A percentile compares a stretch with the other conserved stretches of the same genome.
These are phyloP conservation scores for Chrysolophus pictus DNA, from an alignment of 2,797 vertebrate species.

Conservation along the genomic window DNA sequence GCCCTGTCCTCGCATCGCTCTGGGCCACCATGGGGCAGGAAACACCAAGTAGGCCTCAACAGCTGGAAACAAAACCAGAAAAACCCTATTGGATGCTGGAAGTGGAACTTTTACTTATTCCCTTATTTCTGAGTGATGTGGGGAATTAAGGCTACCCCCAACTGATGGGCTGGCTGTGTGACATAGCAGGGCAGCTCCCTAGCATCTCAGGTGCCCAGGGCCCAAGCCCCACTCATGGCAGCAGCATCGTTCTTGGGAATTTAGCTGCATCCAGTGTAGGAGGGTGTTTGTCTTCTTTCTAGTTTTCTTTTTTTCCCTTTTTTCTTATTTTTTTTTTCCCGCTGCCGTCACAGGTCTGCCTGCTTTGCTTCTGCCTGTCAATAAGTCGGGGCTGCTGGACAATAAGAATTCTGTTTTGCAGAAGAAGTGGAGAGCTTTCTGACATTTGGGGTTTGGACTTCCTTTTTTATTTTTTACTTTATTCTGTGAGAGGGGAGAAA, in stretches of 20 bases:
- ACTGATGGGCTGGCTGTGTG: not conserved
- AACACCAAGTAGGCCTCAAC: not conserved
- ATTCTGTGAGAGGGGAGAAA: not conserved
- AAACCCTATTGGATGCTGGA: not conserved
- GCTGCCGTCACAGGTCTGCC: slow-evolving; percentile 34
- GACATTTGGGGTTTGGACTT: slow-evolving; percentile 40
- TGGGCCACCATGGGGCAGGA: not conserved
- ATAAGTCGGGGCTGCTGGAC: not conserved
- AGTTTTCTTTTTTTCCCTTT: not conserved
- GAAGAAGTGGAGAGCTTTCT: not conserved
- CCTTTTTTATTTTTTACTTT: not conserved
- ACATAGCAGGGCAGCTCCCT: fast-evolving
- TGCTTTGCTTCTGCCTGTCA: slow-evolving; percentile 64
- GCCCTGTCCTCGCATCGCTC: not conserved
- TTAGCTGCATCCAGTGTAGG: not conserved
- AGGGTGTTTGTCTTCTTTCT: not conserved
- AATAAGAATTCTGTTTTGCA: slow-evolving; percentile 28
- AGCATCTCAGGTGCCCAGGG: fast-evolving
- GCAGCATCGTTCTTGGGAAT: not conserved
- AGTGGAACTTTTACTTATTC: not conserved
- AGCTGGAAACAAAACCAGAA: not conserved
- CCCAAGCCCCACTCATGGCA: not conserved
- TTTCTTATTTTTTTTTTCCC: not conserved
- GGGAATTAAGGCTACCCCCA: not conserved
- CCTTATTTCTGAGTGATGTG: not conserved